These are phyloP conservation scores for Acomys russatus DNA, from an alignment of 2,797 vertebrate species.

Conservation along the genomic window DNA sequence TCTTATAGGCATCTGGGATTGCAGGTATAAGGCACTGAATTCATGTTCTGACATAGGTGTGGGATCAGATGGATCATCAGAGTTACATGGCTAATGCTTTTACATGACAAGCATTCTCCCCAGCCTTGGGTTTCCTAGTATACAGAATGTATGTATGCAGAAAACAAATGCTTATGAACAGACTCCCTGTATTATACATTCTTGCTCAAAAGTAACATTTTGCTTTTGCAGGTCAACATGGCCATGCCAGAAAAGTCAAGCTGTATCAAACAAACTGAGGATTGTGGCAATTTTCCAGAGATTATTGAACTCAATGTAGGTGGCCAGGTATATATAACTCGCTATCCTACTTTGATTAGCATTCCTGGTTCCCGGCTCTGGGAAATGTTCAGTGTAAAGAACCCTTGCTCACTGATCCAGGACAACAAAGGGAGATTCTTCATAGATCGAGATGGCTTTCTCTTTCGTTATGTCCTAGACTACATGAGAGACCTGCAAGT, in stretches of 20 bases:
- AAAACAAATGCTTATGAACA: neutral
- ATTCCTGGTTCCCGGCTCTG: conserved; percentile 95
- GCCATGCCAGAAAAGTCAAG: conserved; percentile 92
- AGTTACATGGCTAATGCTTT: neutral
- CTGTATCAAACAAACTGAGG: conserved; percentile 89
- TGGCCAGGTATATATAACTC: conserved; percentile 96
- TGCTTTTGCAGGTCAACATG: conserved; percentile 85
- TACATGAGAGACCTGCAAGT: conserved; percentile 95
- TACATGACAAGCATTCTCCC: neutral
- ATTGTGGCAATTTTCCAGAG: conserved; percentile 90
- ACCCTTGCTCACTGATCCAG: conserved; percentile 90
- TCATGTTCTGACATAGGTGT: no score
- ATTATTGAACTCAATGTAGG: conserved; percentile 97
- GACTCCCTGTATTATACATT: neutral
- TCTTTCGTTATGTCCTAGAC: conserved; percentile 97
- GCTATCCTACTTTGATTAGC: conserved; percentile 93
- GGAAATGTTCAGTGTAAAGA: conserved; percentile 94
- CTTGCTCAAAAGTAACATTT: neutral
- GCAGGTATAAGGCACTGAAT: neutral
- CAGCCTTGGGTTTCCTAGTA: neutral
- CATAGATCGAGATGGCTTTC: conserved; percentile 95
- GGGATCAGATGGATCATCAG: neutral
- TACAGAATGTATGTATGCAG: neutral
- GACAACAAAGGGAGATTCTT: conserved; percentile 97
- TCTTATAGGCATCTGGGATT: neutral